Percentiles rank a stretch among this genome's conserved stretches.
These are phyloP conservation scores for Papilio polytes DNA, from an alignment of 1,140 invertebrate species.

Conservation along the genomic window DNA sequence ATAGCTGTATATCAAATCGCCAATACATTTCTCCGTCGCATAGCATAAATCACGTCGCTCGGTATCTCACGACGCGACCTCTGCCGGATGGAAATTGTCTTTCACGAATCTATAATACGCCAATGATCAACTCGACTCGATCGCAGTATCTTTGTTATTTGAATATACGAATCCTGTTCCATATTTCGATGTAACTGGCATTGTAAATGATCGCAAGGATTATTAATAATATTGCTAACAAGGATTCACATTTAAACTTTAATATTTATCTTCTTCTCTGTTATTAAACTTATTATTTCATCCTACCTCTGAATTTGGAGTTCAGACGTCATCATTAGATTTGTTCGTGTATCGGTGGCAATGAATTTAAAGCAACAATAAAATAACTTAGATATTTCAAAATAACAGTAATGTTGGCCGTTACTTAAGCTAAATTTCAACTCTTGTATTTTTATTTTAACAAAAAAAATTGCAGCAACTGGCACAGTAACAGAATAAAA, in stretches of 20 bases:
- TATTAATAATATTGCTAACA: background rate
- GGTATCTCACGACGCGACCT: constrained; percentile 47
- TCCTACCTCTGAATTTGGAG: background rate
- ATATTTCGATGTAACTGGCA: background rate
- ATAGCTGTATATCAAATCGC: constrained; percentile 47
- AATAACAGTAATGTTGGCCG: constrained; percentile 10
- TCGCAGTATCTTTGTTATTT: constrained; percentile 36
- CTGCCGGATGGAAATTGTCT: constrained; percentile 64
- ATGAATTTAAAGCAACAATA: background rate
- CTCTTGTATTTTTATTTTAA: constrained; percentile 14
- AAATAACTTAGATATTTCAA: background rate
- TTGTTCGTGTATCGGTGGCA: background rate
- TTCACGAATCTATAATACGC: constrained; percentile 67
- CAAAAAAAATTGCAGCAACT: constrained; percentile 23
- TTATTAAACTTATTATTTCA: background rate
- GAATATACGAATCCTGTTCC: background rate
- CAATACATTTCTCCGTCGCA: constrained; percentile 51
- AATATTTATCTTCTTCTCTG: background rate
- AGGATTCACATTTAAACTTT: background rate
- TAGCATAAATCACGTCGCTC: constrained; percentile 52
- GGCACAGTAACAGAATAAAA: constrained; percentile 29
- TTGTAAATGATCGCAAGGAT: background rate
- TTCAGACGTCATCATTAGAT: background rate
- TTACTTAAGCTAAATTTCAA: background rate
- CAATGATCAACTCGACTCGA: constrained; percentile 41